Evolutionary conservation across 2,113 vertebrate species (phyloP), one percentile per base, ranked within the genome.

Genomic region (Delphinapterus leucas): DNA sequence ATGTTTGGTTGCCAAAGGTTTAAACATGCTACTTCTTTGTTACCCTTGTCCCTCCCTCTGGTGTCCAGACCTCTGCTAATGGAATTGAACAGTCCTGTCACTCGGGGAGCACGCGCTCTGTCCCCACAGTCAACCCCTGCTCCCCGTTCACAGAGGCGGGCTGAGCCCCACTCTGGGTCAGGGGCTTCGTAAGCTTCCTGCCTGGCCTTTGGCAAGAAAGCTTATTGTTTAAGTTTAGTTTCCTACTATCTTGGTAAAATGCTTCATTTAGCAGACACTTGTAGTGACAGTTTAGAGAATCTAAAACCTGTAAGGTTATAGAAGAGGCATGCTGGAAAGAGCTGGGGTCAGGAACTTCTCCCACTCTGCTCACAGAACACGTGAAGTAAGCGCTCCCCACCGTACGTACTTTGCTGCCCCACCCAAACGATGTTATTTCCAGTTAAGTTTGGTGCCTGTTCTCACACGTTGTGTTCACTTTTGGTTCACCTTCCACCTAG

Each of bases 91-190:
- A 0, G 21, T 18, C 33, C 36, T 33, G 13, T 70, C 41, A 15
- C 31, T 49, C 20, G 15, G 67, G 82, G n/a, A 49, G 47, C 36
- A 4, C 5, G 12, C 0, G 0, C 60, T 33, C 12, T 7, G 21
- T 44, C 13, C 61, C 44, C 70, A 33, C 23, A 31, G 47, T 18
- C n/a, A 11, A 28, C 81, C 21, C 15, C 15, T 33, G 61, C 55
- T 65, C 80, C 68, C 36, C 26, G 3, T 8, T 11, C 38, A 74
- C 1, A 5, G 7, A n/a, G 15, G 17, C 41, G 9, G 28, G 20
- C 10, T 5, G 14, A 38, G 12, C 68, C 77, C n/a, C 33, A 18
- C 31, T 33, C 6, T 21, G 15, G 61, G 44, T 13, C 18, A 6
- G 0, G 76, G 71, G 33, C 38, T 82, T 47, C 31, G 0, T 25